Percentiles rank a stretch among this genome's conserved stretches.
Conservation (phyloP, 1,140 invertebrate genomes). For the Bombus soroeensis region DNA sequence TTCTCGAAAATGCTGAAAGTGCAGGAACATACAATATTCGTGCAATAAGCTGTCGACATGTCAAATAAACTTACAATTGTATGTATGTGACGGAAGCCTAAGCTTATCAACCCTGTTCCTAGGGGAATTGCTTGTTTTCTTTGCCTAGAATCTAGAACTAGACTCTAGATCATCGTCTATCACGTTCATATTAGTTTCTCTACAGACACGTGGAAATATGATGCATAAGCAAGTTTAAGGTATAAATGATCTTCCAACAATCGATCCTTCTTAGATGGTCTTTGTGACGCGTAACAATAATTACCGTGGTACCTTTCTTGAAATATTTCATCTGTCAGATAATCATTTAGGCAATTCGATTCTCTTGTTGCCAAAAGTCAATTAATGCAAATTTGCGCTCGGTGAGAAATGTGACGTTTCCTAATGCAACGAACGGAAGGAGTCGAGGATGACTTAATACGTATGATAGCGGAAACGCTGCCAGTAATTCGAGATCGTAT, state of each 20-base stretch:
- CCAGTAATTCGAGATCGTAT: background rate
- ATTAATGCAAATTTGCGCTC: constrained; percentile 55
- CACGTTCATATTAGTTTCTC: background rate
- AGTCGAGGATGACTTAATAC: constrained; percentile 1
- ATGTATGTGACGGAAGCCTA: background rate
- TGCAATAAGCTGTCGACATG: background rate
- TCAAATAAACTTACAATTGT: background rate
- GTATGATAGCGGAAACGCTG: background rate
- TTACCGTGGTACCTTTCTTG: background rate
- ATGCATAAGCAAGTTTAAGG: background rate
- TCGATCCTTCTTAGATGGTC: background rate
- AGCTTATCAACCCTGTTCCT: background rate
- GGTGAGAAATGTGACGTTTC: constrained; percentile 13
- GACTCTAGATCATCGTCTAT: background rate
- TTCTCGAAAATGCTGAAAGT: too few relatives aligned
- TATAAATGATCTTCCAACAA: background rate
- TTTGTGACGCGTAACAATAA: background rate
- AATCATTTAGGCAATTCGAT: constrained; percentile 18
- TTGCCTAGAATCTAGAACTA: background rate
- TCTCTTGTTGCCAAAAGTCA: constrained; percentile 38
- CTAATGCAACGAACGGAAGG: background rate
- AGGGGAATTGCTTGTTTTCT: background rate
- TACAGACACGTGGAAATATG: background rate
- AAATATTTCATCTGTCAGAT: background rate
- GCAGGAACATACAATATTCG: too few relatives aligned